These are phyloP conservation scores for Octopus bimaculoides DNA, from an alignment of 1,140 invertebrate species.

Conservation along the genomic window DNA sequence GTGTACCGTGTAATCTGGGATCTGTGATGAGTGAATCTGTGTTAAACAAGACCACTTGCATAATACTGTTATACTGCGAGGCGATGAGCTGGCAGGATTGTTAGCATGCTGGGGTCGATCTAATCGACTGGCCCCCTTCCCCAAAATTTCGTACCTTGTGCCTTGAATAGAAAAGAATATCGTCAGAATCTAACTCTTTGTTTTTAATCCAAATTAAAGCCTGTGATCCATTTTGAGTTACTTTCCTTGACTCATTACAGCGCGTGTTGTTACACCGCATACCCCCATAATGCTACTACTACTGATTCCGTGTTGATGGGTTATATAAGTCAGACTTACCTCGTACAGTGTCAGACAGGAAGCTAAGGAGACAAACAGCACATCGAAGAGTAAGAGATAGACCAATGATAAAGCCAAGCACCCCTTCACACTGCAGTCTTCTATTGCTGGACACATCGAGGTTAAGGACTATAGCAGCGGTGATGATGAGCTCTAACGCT, in stretches of 20 bases:
- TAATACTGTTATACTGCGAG: too few relatives aligned
- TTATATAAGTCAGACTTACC: slow-evolving; percentile 56
- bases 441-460: slow-evolving; percentile 25
- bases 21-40: too few relatives aligned
- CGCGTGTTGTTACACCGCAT: not conserved
- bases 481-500: not conserved
- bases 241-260: not conserved
- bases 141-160: too few relatives aligned
- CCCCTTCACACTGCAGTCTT: slow-evolving; percentile 54
- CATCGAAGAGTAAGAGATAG: slow-evolving; percentile 76
- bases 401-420: slow-evolving; percentile 73
- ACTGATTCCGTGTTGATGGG: not conserved
- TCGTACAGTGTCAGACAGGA: slow-evolving; percentile 83
- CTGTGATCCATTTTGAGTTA: not conserved
- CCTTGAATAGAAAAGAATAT: too few relatives aligned
- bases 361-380: slow-evolving; percentile 77
- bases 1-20: too few relatives aligned
- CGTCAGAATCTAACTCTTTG: too few relatives aligned
- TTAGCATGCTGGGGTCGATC: too few relatives aligned
- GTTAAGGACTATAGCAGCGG: not conserved
- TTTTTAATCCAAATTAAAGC: not conserved
- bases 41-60: too few relatives aligned
- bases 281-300: not conserved
- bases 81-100: too few relatives aligned
- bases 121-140: too few relatives aligned